phyloP scores from a whole-genome alignment of 2,888 invertebrate species.

The Macrostomum cliftonense region DNA sequence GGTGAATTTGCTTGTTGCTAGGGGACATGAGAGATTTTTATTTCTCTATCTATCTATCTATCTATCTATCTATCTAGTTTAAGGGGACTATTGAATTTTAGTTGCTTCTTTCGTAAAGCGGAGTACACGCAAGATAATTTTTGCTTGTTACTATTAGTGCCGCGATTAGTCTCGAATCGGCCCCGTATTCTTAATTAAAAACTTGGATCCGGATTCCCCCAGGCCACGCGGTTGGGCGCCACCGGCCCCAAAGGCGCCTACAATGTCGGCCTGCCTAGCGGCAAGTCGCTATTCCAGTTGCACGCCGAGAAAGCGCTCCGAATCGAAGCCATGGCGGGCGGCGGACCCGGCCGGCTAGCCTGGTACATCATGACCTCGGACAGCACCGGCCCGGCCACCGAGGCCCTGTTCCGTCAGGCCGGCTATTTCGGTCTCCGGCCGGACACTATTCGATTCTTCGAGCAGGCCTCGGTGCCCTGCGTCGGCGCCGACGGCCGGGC shows the following conservation, averaged over 20 bases:
- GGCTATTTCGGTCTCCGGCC: constrained; percentile 65
- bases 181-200: no score
- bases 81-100: no score
- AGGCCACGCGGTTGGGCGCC: constrained; percentile 86
- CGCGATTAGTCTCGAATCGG: no score
- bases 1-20: no score
- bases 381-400: constrained; percentile 66
- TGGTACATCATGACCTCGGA: constrained; percentile 94
- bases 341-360: constrained; percentile 43
- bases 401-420: constrained; percentile 57
- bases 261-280: constrained; percentile 69
- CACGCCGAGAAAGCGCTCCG: constrained; percentile 74
- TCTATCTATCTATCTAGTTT: no score
- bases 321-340: constrained; percentile 56
- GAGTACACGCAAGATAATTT: no score
- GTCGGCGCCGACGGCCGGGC: constrained; percentile 81
- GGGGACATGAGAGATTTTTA: no score
- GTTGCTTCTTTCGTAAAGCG: no score
- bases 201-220: no score
- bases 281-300: constrained; percentile 74
- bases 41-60: no score
- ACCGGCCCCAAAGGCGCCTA: constrained; percentile 92
- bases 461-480: constrained; percentile 79
- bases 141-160: no score
- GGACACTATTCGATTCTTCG: constrained; percentile 64